Base-by-base conservation (phyloP, 2,888 invertebrate genomes). In the Ectemnius continuus region DNA sequence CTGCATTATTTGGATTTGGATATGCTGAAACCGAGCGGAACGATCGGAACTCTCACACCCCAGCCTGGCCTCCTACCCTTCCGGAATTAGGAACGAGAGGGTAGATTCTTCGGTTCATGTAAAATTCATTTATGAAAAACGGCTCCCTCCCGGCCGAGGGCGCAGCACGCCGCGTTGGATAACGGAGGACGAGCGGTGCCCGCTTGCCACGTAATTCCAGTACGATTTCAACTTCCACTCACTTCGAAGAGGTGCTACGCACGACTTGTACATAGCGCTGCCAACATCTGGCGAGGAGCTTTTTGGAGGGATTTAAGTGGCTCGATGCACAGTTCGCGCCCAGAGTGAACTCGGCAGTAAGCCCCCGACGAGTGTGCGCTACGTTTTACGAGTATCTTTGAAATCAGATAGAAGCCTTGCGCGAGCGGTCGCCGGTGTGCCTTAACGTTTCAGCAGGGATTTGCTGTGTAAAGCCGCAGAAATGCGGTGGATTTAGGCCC, bases 401-500 rank as follows among this genome's bases (percentile, higher is more conserved):
- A 11, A 36, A 36, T 36, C 36, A 36, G 36, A 36, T 36, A 36
- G 36, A 36, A 36, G 11, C 36, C 36, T 6, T 36, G 36, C 36
- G 2, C 36, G 6, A 8, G 11, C 8, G 36, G 36, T 11, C 36
- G 36, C 3, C 2, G 23, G 23, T 23, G 23, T 23, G 23, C 36
- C 36, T 36, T 36, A 36, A 11, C 36, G 20, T 56, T 61, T 52
- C 48, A 13, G 52, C 48, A 14, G 16, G 62, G 58, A 67, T 70
- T 76, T 69, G 59, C 48, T 57, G 63, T 36, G 63, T 13, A n/a
- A 20, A 66, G 14, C 65, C 69, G 26, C 66, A 47, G 47, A 67
- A 75, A 67, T 75, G 67, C 61, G 65, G 66, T 52, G 62, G 68
- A 69, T 69, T 59, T n/a, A 66, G 36, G 28, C 58, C n/a, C 4